These are phyloP conservation scores for Drosophila azteca DNA, from an alignment of 1,140 invertebrate species.

Conservation along the genomic window DNA sequence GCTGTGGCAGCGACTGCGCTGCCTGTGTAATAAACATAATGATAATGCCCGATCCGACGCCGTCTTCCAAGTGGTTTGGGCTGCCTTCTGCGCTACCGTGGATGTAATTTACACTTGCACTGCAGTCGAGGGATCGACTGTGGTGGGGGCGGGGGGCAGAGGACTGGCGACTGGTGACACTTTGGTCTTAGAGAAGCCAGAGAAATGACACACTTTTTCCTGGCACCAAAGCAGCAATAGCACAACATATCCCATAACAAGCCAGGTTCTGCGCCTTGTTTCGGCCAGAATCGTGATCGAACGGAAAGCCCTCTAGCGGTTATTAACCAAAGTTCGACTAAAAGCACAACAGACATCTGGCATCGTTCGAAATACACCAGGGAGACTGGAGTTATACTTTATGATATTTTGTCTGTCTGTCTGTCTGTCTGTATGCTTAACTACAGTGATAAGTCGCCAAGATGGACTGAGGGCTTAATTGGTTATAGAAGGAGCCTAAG, in stretches of 20 bases:
- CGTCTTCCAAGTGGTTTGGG: constrained; percentile 64
- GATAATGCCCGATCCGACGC: constrained; percentile 65
- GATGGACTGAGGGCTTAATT: too few relatives aligned
- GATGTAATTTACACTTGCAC: constrained; percentile 56
- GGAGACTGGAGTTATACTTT: not conserved
- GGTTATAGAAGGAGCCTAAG: too few relatives aligned
- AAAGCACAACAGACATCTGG: constrained; percentile 41
- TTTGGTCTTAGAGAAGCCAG: constrained; percentile 66
- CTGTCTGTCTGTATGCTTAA: not conserved
- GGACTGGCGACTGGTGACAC: constrained; percentile 26
- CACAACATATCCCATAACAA: constrained; percentile 40
- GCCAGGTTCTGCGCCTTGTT: constrained; percentile 42
- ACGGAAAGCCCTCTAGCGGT: constrained; percentile 41
- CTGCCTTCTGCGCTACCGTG: constrained; percentile 66
- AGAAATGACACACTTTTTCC: constrained; percentile 57
- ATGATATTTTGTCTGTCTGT: not conserved
- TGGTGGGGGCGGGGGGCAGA: not conserved
- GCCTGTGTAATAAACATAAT: constrained; percentile 79
- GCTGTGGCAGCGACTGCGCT: not conserved
- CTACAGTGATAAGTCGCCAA: not conserved
- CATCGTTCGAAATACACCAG: not conserved
- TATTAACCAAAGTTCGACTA: constrained; percentile 33
- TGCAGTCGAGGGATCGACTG: not conserved
- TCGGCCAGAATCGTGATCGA: constrained; percentile 36
- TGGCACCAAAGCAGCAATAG: constrained; percentile 14